Conservation (phyloP, 2,888 invertebrate species). For the Rhyacophila evoluta region DNA sequence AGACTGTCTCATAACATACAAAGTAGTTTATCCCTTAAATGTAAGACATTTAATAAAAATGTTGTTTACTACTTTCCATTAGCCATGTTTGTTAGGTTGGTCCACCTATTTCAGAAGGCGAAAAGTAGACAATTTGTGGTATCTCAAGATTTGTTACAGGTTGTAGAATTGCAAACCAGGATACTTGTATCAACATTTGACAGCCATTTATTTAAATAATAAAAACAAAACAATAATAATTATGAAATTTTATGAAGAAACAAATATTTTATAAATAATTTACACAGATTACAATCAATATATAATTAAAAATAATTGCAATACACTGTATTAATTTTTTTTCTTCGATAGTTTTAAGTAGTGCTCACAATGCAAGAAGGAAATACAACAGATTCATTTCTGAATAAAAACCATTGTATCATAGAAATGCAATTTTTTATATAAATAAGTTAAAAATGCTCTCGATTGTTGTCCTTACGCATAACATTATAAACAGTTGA, state of each 20-base stretch:
- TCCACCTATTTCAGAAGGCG: too few relatives aligned
- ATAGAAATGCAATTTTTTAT: too few relatives aligned
- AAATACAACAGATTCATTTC: too few relatives aligned
- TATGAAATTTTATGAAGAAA: conserved; percentile 14
- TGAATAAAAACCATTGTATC: too few relatives aligned
- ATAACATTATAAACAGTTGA: background rate
- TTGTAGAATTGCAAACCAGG: too few relatives aligned
- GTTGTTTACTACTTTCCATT: too few relatives aligned
- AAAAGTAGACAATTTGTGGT: too few relatives aligned
- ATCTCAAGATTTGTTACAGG: too few relatives aligned
- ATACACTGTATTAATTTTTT: background rate
- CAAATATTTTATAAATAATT: conserved; percentile 1
- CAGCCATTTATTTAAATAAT: conserved; percentile 20
- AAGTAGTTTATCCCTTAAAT: too few relatives aligned
- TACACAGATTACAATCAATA: background rate
- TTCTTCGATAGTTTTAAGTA: background rate
- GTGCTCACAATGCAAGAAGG: background rate
- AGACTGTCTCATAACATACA: too few relatives aligned
- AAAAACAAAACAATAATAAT: background rate
- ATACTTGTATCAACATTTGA: background rate
- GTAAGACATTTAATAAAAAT: too few relatives aligned
- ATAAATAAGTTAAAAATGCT: background rate
- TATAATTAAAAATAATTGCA: background rate
- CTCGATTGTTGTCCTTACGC: background rate
- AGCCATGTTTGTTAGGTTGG: too few relatives aligned